Base-by-base conservation (phyloP, 2,888 invertebrate genomes). In the Calameuta pallipes region DNA sequence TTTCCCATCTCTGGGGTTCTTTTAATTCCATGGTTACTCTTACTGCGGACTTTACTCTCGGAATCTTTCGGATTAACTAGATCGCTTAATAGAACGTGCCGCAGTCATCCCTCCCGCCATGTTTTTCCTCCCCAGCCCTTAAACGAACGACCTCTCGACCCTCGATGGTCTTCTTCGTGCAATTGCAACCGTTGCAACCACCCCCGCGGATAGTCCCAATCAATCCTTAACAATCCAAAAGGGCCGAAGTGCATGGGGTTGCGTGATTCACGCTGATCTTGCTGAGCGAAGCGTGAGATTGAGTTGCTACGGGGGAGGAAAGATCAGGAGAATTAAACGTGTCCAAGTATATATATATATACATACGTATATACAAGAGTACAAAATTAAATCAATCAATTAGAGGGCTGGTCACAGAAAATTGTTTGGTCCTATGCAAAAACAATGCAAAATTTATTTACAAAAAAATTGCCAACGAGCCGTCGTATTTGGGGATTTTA, bases 261-360 rank as follows among this genome's bases (percentile, higher is more conserved):
- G 76, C 75, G 79, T 82, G 80, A 83, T 83, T 84, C 83, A 82
- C 78, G 76, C 79, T 76, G 79, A 75, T 75, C 71, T 79, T 70
- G 79, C 69, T 79, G 78, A 85, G 78, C 83, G 79, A 76, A 81
- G 80, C 80, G 82, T 83, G 80, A 82, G 82, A 84, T 84, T 83
- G 84, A 82, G 81, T 75, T 75, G 73, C 31, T 23, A 34, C 41
- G 41, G 1, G 37, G 30, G 33, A 30, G 73, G 34, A 70, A 70
- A 31, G 12, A 15, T 30, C 75, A 23, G 70, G 11, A 36, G 23
- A 76, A 71, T 11, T 71, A 37, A 71, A 76, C 33, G 71, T 71
- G 31, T 70, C n/a, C 33, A 70, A 23, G 69, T 56, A 56, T 75
- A n/a, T 13, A 30, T 30, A n/a, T 34, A 30, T 15, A 37, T 37